Evolutionary conservation across 2,113 vertebrate species (phyloP), one percentile per base, ranked within the genome.

Genomic region (Misgurnus anguillicaudatus): DNA sequence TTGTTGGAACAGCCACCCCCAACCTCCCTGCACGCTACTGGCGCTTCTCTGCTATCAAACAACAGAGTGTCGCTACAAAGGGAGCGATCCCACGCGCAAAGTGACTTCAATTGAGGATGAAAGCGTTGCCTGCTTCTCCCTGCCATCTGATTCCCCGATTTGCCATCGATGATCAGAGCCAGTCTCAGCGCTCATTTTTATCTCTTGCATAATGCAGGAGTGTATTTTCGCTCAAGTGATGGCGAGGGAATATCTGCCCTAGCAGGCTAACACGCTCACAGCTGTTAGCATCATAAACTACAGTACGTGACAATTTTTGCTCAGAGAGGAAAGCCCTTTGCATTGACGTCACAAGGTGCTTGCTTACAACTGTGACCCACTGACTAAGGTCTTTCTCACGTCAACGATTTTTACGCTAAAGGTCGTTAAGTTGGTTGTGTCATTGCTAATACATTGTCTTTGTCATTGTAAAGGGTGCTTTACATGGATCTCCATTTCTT

Each of bases 1-100:
- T 91, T 91, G 88, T 90, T 86, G 88, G 90, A 90, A 83, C 67
- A 84, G 87, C 91, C 91, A 91, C 90, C 91, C 91, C 90, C 75
- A 76, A 79, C 87, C 82, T 88, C 69, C 81, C 76, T 11, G 62
- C 84, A 76, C 41, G 42, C 79, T 78, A 78, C 74, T 79, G 64
- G 66, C 75, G 36, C 79, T 74, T 62, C 75, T 81, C 58, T 41
- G 66, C 51, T 65, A 72, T 73, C 77, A 67, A 79, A 78, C 70
- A 80, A 72, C 64, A 79, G 65, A 64, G 67, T 66, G 51, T 67
- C 60, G 64, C 57, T 74, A 76, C 82, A 83, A 83, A 83, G 77
- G 70, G 61, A 73, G 60, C 57, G 19, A 77, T 75, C 70, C 78
- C 78, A 45, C 21, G 68, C 76, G 80, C 71, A 77, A 80, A 80